These are phyloP conservation scores for Rutpela maculata DNA, from an alignment of 2,888 invertebrate genomes.

Conservation along the genomic window DNA sequence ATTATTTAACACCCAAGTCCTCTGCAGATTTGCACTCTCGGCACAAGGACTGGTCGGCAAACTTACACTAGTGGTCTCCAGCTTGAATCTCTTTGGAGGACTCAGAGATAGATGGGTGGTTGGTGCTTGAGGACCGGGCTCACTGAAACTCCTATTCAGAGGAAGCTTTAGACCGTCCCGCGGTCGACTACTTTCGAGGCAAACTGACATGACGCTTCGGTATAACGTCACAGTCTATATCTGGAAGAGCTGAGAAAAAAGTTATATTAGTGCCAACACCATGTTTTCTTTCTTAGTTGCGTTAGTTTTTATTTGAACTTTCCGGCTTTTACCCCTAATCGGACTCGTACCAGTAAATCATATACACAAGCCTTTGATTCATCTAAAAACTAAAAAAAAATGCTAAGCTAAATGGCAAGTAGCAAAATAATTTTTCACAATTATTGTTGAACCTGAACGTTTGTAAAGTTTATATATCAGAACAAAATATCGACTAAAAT, in stretches of 20 bases:
- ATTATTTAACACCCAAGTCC: slow-evolving; percentile 75
- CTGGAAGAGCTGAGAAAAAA: slow-evolving; percentile 71
- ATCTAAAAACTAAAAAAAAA: background rate
- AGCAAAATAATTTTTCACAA: too few species aligned
- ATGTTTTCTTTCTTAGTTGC: slow-evolving; percentile 29
- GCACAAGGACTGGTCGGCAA: slow-evolving; percentile 77
- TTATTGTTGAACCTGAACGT: too few species aligned
- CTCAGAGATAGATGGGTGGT: slow-evolving; percentile 68
- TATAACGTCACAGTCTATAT: slow-evolving; percentile 71
- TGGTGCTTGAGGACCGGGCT: slow-evolving; percentile 75
- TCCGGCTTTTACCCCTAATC: slow-evolving; percentile 6
- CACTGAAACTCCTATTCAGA: slow-evolving; percentile 77
- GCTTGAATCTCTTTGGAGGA: slow-evolving; percentile 74
- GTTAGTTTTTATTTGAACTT: slow-evolving; percentile 21
- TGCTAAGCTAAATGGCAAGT: too few species aligned
- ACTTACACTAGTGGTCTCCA: slow-evolving; percentile 73
- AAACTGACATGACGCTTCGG: slow-evolving; percentile 74
- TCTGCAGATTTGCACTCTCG: slow-evolving; percentile 76
- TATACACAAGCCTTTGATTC: background rate
- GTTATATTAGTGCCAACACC: slow-evolving; percentile 48
- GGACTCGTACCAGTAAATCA: background rate
- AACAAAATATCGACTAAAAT: too few species aligned
- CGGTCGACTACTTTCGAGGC: slow-evolving; percentile 75
- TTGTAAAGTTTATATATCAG: too few species aligned
- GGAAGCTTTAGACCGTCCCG: slow-evolving; percentile 77